A percentile compares a stretch with the other conserved stretches of the same genome.
phyloP scores from a whole-genome alignment of 2,113 vertebrate genomes.

The Myocastor coypus region DNA sequence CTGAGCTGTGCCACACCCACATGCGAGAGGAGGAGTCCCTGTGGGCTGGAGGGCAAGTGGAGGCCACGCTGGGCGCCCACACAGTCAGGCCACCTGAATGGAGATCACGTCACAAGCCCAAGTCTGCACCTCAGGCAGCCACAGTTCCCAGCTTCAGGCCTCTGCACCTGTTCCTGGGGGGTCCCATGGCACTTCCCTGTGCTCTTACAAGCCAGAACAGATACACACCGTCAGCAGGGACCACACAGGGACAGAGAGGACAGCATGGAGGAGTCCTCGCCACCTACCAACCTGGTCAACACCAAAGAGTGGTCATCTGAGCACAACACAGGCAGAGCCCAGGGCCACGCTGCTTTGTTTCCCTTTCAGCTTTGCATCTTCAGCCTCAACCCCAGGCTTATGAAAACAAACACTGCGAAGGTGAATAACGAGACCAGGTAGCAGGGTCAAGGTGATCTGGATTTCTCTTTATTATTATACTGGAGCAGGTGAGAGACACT shows the following conservation, averaged over 20 bases:
- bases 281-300: background rate
- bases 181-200: background rate
- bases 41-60: background rate
- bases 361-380: background rate
- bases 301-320: background rate
- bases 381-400: background rate
- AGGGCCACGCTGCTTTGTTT: background rate
- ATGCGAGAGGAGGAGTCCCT: background rate
- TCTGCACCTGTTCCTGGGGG: conserved; percentile 19
- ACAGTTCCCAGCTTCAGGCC: conserved; percentile 32
- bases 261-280: background rate
- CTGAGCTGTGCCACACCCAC: background rate
- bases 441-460: background rate
- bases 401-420: background rate
- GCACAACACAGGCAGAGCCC: background rate
- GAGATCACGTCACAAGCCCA: conserved; percentile 49
- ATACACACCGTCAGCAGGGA: background rate
- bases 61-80: background rate
- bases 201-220: background rate
- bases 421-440: background rate
- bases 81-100: conserved; percentile 48
- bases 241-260: background rate
- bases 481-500: background rate
- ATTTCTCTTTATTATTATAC: background rate
- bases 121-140: background rate